These are phyloP conservation scores for Calameuta pallipes DNA, from an alignment of 2,888 invertebrate species.

Conservation along the genomic window DNA sequence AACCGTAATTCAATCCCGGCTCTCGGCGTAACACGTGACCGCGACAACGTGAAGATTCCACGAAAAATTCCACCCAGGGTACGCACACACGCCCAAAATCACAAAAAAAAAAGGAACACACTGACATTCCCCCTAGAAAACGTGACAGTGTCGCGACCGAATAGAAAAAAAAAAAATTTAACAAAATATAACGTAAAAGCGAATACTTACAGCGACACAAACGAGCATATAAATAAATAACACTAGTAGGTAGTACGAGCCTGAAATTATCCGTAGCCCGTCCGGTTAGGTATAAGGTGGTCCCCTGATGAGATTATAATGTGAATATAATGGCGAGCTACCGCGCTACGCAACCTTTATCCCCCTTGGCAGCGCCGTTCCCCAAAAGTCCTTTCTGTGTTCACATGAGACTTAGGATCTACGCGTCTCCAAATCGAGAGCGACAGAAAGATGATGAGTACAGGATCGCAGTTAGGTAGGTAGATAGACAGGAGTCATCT, in stretches of 20 bases:
- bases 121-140: not conserved
- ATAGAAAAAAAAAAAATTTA: not conserved
- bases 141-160: not conserved
- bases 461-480: not conserved
- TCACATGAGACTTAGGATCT: not conserved
- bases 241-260: conserved; percentile 1
- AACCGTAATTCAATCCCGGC: not conserved
- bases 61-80: not conserved
- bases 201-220: not conserved
- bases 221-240: not conserved
- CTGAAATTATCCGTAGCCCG: conserved; percentile 50
- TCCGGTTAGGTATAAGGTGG: conserved; percentile 50
- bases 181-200: not conserved
- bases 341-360: conserved; percentile 54
- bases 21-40: not conserved
- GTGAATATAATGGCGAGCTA: conserved; percentile 62
- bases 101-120: not conserved
- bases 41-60: not conserved
- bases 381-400: not conserved
- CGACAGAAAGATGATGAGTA: not conserved
- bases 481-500: not conserved
- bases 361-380: conserved; percentile 1
- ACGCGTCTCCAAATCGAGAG: not conserved
- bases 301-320: conserved; percentile 63
- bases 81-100: not conserved